Conservation (phyloP, 2,797 vertebrate genomes). For the Cirrhinus molitorella region DNA sequence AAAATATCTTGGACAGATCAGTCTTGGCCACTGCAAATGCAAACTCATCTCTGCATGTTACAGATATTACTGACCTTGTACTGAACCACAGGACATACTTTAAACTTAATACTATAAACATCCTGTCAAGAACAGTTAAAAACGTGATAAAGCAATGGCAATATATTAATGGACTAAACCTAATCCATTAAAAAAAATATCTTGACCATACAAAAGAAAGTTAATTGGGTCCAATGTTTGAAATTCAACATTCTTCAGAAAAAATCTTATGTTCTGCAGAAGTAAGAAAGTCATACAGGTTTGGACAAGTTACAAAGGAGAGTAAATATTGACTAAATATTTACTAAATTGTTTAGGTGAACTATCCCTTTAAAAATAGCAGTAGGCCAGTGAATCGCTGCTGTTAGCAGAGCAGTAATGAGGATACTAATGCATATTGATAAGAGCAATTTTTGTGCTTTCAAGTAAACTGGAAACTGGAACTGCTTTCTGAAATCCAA, state of each 20-base stretch:
- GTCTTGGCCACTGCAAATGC: not conserved
- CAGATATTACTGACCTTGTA: slow-evolving; percentile 18
- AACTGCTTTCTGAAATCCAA: slow-evolving; percentile 29
- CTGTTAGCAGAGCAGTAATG: not conserved
- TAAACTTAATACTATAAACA: not conserved
- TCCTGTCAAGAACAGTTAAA: not conserved
- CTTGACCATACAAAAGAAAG: not conserved
- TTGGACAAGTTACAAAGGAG: not conserved
- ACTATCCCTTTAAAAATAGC: not conserved
- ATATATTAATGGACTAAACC: not conserved
- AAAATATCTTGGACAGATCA: slow-evolving; percentile 33
- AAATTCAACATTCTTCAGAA: not conserved
- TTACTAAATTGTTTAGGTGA: not conserved
- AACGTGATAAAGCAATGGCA: not conserved
- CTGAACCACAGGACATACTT: not conserved
- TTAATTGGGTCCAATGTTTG: not conserved
- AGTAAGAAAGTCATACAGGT: not conserved
- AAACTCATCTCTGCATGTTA: slow-evolving; percentile 24
- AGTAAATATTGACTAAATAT: no score
- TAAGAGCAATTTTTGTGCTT: not conserved
- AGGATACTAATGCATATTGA: not conserved
- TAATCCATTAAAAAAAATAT: no score
- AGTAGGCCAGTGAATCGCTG: not conserved
- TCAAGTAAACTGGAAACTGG: slow-evolving; percentile 10
- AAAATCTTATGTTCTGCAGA: not conserved